Evolutionary conservation across 2,797 vertebrate species (phyloP).

Genomic region (Alosa sapidissima): DNA sequence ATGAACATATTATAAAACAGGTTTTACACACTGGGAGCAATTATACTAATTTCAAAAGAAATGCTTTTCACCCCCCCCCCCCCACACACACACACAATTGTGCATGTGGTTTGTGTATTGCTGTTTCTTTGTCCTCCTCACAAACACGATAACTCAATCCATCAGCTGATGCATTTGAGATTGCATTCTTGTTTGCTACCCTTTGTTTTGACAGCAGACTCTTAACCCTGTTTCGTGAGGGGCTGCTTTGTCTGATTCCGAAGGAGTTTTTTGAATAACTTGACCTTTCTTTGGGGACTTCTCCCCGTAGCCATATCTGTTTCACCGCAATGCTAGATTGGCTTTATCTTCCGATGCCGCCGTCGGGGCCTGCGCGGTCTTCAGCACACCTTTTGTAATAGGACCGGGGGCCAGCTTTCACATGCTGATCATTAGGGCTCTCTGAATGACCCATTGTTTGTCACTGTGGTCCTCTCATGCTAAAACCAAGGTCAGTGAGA

Average conservation of each 20-base stretch:
- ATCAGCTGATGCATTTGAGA: slow-evolving; percentile 3
- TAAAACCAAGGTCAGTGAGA: not conserved
- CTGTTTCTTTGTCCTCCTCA: not conserved
- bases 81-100: no score
- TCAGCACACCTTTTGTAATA: slow-evolving; percentile 5
- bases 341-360: not conserved
- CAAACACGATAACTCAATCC: not conserved
- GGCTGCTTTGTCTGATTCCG: not conserved
- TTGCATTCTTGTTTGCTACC: slow-evolving; percentile 10
- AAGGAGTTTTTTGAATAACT: slow-evolving; percentile 6
- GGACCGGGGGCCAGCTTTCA: not conserved
- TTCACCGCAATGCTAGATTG: not conserved
- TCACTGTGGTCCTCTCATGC: not conserved
- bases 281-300: slow-evolving; percentile 6
- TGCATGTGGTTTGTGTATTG: not conserved
- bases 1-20: not conserved
- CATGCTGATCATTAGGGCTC: not conserved
- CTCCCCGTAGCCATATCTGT: not conserved
- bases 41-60: not conserved
- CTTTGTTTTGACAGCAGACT: slow-evolving; percentile 19
- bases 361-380: not conserved
- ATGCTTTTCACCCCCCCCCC: not conserved
- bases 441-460: slow-evolving; percentile 16
- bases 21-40: not conserved
- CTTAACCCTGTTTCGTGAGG: not conserved